These are phyloP conservation scores for Gouania willdenowi DNA, from an alignment of 2,797 vertebrate species.

Conservation along the genomic window DNA sequence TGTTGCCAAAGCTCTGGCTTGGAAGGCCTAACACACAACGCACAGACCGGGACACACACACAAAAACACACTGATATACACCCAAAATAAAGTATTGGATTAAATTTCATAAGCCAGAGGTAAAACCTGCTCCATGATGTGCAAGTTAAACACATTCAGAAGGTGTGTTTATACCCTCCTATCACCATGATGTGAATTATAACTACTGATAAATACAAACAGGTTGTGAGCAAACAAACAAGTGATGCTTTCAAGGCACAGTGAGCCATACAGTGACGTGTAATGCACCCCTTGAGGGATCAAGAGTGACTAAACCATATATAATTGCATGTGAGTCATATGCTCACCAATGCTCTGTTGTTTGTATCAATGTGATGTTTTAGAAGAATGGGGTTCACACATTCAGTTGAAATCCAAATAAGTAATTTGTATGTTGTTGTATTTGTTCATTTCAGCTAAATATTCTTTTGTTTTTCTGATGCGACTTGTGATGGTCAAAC, in stretches of 20 bases:
- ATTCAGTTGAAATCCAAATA: background rate
- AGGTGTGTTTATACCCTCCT: constrained; percentile 1
- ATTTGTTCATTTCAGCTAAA: too few relatives aligned
- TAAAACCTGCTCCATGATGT: constrained; percentile 38
- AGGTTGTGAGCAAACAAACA: background rate
- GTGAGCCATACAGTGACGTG: background rate
- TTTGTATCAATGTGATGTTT: background rate
- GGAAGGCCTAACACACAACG: constrained; percentile 44
- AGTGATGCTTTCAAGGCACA: background rate
- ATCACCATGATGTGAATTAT: constrained; percentile 6
- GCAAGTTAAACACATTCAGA: constrained; percentile 33
- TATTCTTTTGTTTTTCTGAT: background rate
- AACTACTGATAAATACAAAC: background rate
- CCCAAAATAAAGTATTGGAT: constrained; percentile 48
- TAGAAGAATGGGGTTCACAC: background rate
- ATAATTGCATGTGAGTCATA: background rate
- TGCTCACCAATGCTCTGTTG: background rate
- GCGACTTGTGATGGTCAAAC: background rate
- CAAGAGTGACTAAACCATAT: background rate
- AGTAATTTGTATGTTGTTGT: too few relatives aligned
- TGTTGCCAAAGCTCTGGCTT: constrained; percentile 66
- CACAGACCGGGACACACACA: constrained; percentile 13
- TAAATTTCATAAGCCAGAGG: constrained; percentile 54
- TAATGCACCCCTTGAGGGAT: background rate
- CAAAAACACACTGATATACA: constrained; percentile 14